Conservation (phyloP, 2,797 vertebrate genomes). For the Ptychadena robeensis region DNA sequence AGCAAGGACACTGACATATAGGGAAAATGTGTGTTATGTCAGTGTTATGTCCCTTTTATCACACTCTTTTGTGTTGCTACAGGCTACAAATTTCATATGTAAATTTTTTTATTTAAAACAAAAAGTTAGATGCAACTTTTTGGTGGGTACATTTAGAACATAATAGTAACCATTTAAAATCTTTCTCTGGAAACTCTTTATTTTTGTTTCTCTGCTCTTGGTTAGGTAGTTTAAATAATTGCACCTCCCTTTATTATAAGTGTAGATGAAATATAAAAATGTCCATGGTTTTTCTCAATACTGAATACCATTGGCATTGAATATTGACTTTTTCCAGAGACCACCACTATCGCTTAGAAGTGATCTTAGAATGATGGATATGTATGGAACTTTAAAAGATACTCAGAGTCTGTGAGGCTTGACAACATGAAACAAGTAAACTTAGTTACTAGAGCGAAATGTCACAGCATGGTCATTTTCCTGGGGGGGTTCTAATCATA, state of each 20-base stretch:
- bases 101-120: too few relatives aligned
- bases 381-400: not conserved
- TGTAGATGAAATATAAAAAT: not conserved
- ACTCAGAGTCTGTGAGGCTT: not conserved
- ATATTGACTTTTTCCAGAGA: conserved; percentile 9
- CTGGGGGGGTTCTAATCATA: not conserved
- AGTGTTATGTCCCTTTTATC: too few relatives aligned
- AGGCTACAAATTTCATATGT: too few relatives aligned
- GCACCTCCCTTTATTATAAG: not conserved
- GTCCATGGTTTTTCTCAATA: not conserved
- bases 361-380: not conserved
- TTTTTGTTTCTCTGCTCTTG: too few relatives aligned
- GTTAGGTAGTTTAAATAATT: not conserved
- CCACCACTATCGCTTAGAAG: conserved; percentile 5
- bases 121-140: too few relatives aligned
- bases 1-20: too few relatives aligned
- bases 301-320: not conserved
- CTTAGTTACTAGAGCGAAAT: conserved; percentile 10
- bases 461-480: conserved; percentile 32
- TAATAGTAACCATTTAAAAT: too few relatives aligned
- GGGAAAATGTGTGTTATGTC: too few relatives aligned
- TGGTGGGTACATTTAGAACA: too few relatives aligned
- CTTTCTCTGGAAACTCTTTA: too few relatives aligned
- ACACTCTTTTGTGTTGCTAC: too few relatives aligned
- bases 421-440: conserved; percentile 23